These are phyloP conservation scores for Mus musculus DNA, from an alignment of 2,113 vertebrate species.

Conservation along the genomic window GRCm39 chr17:51298501-51299000, in stretches of 20 bases:
- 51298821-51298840: background rate
- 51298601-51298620: background rate
- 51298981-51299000: constrained; percentile 85
- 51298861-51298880: background rate
- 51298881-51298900: background rate
- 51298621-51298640: background rate
- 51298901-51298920: background rate
- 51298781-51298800: no score
- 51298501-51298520: background rate
- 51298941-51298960: background rate
- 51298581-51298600: background rate
- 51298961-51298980: constrained; percentile 83
- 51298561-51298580: background rate
- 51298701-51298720: background rate
- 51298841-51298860: background rate
- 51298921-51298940: background rate
- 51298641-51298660: background rate
- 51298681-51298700: background rate
- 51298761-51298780: background rate
- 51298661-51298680: background rate
- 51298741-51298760: background rate
- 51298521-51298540: background rate
- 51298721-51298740: constrained; percentile 1
- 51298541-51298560: background rate
- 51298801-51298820: background rate